Evolutionary conservation across 2,888 invertebrate genomes (phyloP).

Genomic region (Auanema freiburgensis): DNA sequence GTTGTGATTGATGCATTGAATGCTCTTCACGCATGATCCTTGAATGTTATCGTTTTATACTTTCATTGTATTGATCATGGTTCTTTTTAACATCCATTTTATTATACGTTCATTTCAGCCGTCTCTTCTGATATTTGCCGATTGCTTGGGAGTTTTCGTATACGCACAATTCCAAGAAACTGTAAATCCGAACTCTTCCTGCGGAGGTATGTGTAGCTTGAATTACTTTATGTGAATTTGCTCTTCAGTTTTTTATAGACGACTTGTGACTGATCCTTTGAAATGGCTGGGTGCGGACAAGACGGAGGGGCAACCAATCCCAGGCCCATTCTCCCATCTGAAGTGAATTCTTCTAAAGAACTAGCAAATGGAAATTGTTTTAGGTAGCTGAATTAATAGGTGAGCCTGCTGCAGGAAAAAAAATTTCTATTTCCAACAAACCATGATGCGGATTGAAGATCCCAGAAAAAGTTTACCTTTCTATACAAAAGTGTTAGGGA

Average conservation of each 20-base stretch:
- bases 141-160: conserved; percentile 24
- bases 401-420: conserved; percentile 35
- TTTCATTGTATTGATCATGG: background rate
- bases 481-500: conserved; percentile 86
- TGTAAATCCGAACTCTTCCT: conserved; percentile 55
- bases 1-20: background rate
- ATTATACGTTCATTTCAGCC: conserved; percentile 25
- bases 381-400: conserved; percentile 25
- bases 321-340: conserved; percentile 17
- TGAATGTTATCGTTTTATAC: conserved; percentile 1
- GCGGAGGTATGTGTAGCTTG: conserved; percentile 26
- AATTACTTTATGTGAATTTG: background rate
- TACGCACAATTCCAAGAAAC: conserved; percentile 49
- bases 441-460: conserved; percentile 93
- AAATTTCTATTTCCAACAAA: conserved; percentile 88
- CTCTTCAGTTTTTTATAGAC: conserved; percentile 17
- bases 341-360: conserved; percentile 6
- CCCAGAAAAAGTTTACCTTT: conserved; percentile 84
- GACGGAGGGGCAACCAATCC: conserved; percentile 7
- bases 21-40: too few species aligned
- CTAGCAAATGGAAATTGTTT: conserved; percentile 1
- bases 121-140: conserved; percentile 28
- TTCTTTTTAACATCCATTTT: background rate
- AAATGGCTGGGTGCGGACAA: conserved; percentile 25
- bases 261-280: conserved; percentile 14